Percentiles rank a stretch among this genome's conserved stretches.
phyloP scores from a whole-genome alignment of 1,140 invertebrate species.

The Carposina sasakii region DNA sequence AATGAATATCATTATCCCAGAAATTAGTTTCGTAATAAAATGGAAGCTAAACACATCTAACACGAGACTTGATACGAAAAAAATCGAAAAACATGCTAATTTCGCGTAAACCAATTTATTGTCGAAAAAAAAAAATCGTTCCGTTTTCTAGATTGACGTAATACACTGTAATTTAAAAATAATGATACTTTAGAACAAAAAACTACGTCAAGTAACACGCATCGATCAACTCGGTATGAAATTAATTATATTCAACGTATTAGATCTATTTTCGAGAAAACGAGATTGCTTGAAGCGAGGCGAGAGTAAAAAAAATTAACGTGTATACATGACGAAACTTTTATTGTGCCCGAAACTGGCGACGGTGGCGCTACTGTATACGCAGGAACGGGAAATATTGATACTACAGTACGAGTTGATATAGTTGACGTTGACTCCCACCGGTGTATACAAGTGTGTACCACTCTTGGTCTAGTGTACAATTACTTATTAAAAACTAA shows the following conservation, averaged over 20 bases:
- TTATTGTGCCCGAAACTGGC: too few species aligned
- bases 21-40: slow-evolving; percentile 45
- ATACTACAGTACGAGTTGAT: too few species aligned
- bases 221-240: slow-evolving; percentile 61
- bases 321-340: slow-evolving; percentile 58
- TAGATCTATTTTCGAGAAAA: slow-evolving; percentile 68
- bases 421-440: too few species aligned
- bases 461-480: slow-evolving; percentile 51
- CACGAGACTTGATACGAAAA: slow-evolving; percentile 35
- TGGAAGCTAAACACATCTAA: slow-evolving; percentile 20
- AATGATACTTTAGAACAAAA: slow-evolving; percentile 47
- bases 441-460: too few species aligned
- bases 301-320: slow-evolving; percentile 45
- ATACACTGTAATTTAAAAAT: slow-evolving; percentile 62
- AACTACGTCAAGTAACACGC: slow-evolving; percentile 41
- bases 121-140: slow-evolving; percentile 39
- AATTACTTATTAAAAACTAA: slow-evolving; percentile 65
- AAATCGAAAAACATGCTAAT: slow-evolving; percentile 43
- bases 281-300: slow-evolving; percentile 52
- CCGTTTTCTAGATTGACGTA: slow-evolving; percentile 59
- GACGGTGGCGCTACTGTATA: too few species aligned
- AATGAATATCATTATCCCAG: slow-evolving; percentile 43
- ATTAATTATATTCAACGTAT: slow-evolving; percentile 68
- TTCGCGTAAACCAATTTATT: slow-evolving; percentile 49
- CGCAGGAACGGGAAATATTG: too few species aligned